Evolutionary conservation across 2,888 invertebrate species (phyloP).

Genomic region (Drosophila peninsularis): DNA sequence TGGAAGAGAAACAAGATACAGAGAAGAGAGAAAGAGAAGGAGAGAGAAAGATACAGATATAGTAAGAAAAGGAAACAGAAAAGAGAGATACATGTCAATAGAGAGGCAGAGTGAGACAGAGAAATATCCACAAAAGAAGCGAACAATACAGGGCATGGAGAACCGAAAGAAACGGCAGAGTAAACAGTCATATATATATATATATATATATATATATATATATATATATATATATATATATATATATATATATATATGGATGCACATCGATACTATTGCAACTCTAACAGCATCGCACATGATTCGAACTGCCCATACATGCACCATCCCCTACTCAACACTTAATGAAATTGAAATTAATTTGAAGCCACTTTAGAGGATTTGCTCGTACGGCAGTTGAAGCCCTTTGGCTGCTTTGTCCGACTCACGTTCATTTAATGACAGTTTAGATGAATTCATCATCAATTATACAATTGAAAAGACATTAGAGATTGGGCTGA

Average conservation of each 20-base stretch:
- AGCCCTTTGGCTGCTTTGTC: too few relatives aligned
- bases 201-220: too few relatives aligned
- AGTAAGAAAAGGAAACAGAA: not conserved
- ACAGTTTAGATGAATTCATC: constrained; percentile 2
- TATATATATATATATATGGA: too few relatives aligned
- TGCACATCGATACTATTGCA: too few relatives aligned
- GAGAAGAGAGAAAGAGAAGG: not conserved
- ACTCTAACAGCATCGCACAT: not conserved
- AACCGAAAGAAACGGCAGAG: too few relatives aligned
- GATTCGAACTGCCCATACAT: not conserved
- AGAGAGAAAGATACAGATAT: not conserved
- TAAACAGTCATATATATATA: too few relatives aligned
- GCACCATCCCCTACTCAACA: not conserved
- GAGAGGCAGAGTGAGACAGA: too few relatives aligned
- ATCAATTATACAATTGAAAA: constrained; percentile 10
- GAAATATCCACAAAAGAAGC: too few relatives aligned
- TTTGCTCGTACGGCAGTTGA: not conserved
- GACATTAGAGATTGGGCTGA: constrained; percentile 3
- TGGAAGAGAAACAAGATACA: too few relatives aligned
- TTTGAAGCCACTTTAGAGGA: not conserved
- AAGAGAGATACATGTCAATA: too few relatives aligned
- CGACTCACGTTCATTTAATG: not conserved
- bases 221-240: too few relatives aligned
- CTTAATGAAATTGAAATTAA: not conserved
- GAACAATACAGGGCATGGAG: too few relatives aligned